phyloP scores from a whole-genome alignment of 2,888 invertebrate genomes.

The Exephanes ischioxanthus region DNA sequence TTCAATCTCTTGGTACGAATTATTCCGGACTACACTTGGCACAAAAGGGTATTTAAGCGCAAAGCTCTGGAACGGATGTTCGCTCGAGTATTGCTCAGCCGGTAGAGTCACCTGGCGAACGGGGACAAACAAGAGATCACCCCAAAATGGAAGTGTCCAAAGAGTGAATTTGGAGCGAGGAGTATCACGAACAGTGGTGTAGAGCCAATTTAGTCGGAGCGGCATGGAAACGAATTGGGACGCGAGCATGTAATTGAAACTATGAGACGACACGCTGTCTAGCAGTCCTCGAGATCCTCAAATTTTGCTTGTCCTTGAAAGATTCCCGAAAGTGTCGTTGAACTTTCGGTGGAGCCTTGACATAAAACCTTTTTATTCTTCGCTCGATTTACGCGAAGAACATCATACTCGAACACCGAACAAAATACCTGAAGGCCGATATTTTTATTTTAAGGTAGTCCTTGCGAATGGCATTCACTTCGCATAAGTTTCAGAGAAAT shows the following conservation, averaged over 20 bases:
- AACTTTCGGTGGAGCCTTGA: background rate
- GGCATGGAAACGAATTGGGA: background rate
- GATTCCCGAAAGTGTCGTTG: background rate
- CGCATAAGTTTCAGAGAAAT: no score
- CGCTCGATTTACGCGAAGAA: no score
- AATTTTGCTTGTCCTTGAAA: background rate
- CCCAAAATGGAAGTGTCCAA: conserved; percentile 15
- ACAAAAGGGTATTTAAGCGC: conserved; percentile 19
- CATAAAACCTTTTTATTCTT: background rate
- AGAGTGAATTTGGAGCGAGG: conserved; percentile 22
- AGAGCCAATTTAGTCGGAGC: background rate
- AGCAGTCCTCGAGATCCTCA: background rate
- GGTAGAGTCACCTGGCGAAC: conserved; percentile 6
- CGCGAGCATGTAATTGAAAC: background rate
- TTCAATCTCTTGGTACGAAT: conserved; percentile 7
- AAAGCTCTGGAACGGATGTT: conserved; percentile 14
- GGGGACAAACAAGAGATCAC: background rate
- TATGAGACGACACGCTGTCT: background rate
- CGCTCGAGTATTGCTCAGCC: background rate
- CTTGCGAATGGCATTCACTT: no score
- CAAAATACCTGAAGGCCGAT: no score
- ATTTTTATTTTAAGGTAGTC: no score
- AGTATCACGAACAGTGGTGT: background rate
- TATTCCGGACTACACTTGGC: conserved; percentile 13
- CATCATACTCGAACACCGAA: no score